Conservation (phyloP, 1,140 invertebrate genomes). For the Penaeus vannamei region DNA sequence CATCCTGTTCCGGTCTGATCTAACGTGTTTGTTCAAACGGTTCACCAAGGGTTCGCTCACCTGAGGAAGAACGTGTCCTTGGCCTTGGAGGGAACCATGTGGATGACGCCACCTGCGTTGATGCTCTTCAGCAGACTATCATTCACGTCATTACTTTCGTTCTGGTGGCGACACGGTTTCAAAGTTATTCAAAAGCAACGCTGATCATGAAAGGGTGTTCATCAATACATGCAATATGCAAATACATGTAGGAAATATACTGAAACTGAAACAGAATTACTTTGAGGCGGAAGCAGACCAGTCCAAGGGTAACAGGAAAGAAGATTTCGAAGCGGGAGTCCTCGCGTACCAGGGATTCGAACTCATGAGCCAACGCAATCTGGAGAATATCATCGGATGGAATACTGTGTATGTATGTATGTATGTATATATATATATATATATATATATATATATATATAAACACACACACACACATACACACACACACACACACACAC, state of each 20-base stretch:
- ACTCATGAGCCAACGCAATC: constrained; percentile 82
- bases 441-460: constrained; percentile 49
- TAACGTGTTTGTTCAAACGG: no score
- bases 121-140: constrained; percentile 88
- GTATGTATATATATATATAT: background rate
- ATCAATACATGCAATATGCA: no score
- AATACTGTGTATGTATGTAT: background rate
- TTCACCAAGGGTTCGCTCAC: constrained; percentile 21
- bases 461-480: background rate
- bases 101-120: constrained; percentile 93
- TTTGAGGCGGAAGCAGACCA: constrained; percentile 87
- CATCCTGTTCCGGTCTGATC: no score
- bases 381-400: background rate
- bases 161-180: background rate
- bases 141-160: constrained; percentile 90
- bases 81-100: constrained; percentile 93
- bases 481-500: background rate
- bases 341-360: constrained; percentile 81
- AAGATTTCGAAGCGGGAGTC: constrained; percentile 92
- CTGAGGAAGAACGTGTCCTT: constrained; percentile 62
- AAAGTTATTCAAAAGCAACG: background rate
- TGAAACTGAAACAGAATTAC: constrained; percentile 52
- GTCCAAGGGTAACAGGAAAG: constrained; percentile 81
- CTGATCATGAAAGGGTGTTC: background rate
- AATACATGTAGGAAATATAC: background rate